Percentiles rank a stretch among this genome's conserved stretches.
These are phyloP conservation scores for Cyanoliseus patagonus DNA, from an alignment of 2,113 vertebrate species.

Conservation along the genomic window DNA sequence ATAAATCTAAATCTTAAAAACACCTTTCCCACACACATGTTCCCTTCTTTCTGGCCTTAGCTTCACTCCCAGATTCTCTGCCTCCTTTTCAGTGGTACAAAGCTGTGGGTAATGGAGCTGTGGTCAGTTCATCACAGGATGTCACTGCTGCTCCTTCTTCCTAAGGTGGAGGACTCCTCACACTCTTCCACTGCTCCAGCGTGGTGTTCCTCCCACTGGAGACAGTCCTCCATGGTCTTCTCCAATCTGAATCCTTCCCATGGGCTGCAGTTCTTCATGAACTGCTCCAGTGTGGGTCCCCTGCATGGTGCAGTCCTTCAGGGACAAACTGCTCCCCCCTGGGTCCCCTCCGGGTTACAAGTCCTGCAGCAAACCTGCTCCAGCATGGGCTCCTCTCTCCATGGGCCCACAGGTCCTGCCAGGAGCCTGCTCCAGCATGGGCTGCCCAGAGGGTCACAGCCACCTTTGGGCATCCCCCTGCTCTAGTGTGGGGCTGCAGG, in stretches of 20 bases:
- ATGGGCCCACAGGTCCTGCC: not conserved
- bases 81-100: not conserved
- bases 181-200: not conserved
- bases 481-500: not conserved
- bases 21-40: not conserved
- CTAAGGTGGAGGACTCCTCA: not conserved
- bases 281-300: not conserved
- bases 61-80: not conserved
- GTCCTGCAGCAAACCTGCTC: not conserved
- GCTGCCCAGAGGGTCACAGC: not conserved
- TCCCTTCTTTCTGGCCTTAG: not conserved
- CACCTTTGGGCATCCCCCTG: not conserved
- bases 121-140: not conserved
- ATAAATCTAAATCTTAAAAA: not conserved
- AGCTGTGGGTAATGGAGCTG: not conserved
- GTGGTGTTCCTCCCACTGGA: not conserved
- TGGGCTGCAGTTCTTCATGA: not conserved
- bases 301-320: not conserved
- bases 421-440: not conserved
- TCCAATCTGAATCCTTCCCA: not conserved
- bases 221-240: not conserved
- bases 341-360: not conserved
- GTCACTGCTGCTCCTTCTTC: not conserved
- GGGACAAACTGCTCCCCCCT: not conserved
- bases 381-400: too few species aligned